Conservation (phyloP, 1,140 invertebrate species). For the Reticulitermes speratus region DNA sequence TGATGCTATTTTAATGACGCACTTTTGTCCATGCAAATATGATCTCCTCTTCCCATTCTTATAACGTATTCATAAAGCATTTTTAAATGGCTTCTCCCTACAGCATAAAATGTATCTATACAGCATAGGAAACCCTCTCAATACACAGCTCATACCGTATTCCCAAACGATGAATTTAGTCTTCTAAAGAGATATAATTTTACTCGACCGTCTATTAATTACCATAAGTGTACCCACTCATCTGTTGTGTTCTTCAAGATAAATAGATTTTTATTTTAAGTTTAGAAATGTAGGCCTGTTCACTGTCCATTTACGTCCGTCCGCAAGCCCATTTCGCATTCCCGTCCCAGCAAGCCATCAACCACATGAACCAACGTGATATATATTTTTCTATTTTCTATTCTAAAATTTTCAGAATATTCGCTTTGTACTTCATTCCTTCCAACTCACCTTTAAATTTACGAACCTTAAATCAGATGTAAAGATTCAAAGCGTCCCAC, state of each 20-base stretch:
- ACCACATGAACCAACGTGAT: neutral
- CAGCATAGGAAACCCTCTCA: neutral
- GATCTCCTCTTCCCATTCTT: neutral
- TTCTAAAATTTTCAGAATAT: neutral
- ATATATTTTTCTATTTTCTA: neutral
- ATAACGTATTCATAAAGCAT: neutral
- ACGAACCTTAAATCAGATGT: neutral
- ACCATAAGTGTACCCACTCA: neutral
- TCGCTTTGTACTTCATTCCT: neutral
- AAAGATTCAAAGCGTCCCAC: neutral
- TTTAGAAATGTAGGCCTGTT: neutral
- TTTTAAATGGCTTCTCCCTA: slow-evolving; percentile 7
- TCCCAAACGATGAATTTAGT: neutral
- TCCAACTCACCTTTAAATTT: neutral
- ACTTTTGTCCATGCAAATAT: slow-evolving; percentile 19
- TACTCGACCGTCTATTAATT: neutral
- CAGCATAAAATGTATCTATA: neutral
- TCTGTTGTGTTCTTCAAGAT: neutral
- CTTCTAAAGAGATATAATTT: neutral
- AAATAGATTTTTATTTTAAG: slow-evolving; percentile 1
- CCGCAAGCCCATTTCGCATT: too few relatives aligned
- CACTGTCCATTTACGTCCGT: neutral
- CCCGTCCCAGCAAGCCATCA: too few relatives aligned
- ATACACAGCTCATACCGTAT: neutral
- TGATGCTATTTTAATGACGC: slow-evolving; percentile 8